phyloP scores from a whole-genome alignment of 2,113 vertebrate genomes.

The Mugil cephalus region DNA sequence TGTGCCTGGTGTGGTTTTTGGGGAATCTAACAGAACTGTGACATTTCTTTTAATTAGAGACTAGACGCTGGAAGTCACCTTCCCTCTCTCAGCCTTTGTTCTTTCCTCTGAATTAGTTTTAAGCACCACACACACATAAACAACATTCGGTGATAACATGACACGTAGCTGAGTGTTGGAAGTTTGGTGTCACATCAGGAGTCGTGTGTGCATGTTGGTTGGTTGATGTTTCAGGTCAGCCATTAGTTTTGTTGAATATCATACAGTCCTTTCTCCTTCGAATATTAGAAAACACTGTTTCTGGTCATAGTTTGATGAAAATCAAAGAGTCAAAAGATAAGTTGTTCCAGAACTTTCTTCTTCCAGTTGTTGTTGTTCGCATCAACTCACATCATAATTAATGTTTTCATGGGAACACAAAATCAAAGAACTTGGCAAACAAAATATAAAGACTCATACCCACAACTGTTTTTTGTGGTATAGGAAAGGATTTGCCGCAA shows the following conservation, averaged over 20 bases:
- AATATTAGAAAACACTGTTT: slow-evolving; percentile 29
- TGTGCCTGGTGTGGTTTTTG: slow-evolving; percentile 30
- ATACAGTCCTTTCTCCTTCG: slow-evolving; percentile 4
- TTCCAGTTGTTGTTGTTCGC: neutral
- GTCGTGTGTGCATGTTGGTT: neutral
- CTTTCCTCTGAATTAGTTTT: neutral
- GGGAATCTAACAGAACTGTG: slow-evolving; percentile 42
- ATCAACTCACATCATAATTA: slow-evolving; percentile 23
- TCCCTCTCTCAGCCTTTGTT: neutral
- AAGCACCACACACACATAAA: neutral
- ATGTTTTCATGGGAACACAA: slow-evolving; percentile 10
- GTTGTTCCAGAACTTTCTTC: slow-evolving; percentile 4
- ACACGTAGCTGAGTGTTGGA: neutral
- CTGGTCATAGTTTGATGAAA: slow-evolving; percentile 25
- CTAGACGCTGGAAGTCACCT: slow-evolving; percentile 25
- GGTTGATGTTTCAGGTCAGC: slow-evolving; percentile 1
- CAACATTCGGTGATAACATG: slow-evolving; percentile 2
- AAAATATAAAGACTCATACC: slow-evolving; percentile 1
- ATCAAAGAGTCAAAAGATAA: neutral
- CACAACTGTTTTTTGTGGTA: slow-evolving; percentile 21
- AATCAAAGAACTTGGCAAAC: slow-evolving; percentile 7
- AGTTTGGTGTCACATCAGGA: slow-evolving; percentile 16
- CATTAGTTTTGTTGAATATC: slow-evolving; percentile 5
- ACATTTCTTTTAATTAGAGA: slow-evolving; percentile 67
- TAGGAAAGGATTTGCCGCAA: slow-evolving; percentile 1